These are phyloP conservation scores for Leucozona laternaria DNA, from an alignment of 2,888 invertebrate genomes.

Conservation along the genomic window DNA sequence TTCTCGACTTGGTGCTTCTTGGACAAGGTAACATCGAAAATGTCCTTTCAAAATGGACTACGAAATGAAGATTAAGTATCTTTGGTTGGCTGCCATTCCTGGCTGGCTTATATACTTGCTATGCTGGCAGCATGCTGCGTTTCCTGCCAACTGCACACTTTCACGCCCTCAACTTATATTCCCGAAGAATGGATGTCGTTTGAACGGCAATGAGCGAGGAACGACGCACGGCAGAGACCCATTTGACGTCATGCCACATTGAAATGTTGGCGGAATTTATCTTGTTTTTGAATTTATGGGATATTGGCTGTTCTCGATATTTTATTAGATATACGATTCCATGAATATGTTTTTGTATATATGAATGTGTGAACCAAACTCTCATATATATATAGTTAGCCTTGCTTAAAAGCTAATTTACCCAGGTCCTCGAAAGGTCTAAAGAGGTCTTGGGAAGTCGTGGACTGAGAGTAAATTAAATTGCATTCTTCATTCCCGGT, in stretches of 20 bases:
- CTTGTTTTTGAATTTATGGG: slow-evolving; percentile 66
- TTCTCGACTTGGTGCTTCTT: background rate
- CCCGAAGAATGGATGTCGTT: background rate
- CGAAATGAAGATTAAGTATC: slow-evolving; percentile 69
- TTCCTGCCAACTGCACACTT: slow-evolving; percentile 65
- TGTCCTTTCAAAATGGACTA: slow-evolving; percentile 58
- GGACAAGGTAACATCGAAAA: slow-evolving; percentile 39
- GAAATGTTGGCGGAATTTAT: slow-evolving; percentile 54
- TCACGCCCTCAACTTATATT: slow-evolving; percentile 46
- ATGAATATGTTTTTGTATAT: background rate
- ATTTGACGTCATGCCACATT: background rate
- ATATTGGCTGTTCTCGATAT: slow-evolving; percentile 66
- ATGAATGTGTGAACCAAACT: background rate
- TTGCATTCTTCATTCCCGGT: slow-evolving; percentile 63
- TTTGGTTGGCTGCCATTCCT: slow-evolving; percentile 57
- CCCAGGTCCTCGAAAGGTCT: background rate
- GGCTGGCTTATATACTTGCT: slow-evolving; percentile 17
- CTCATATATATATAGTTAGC: background rate
- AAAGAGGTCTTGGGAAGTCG: background rate
- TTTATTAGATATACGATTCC: slow-evolving; percentile 38
- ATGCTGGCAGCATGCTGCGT: slow-evolving; percentile 31
- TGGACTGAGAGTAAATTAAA: slow-evolving; percentile 65
- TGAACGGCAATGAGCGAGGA: background rate
- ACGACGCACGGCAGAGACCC: background rate
- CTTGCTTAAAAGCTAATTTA: slow-evolving; percentile 68